Conservation (phyloP, 2,797 vertebrate genomes). For the Pterois miles region DNA sequence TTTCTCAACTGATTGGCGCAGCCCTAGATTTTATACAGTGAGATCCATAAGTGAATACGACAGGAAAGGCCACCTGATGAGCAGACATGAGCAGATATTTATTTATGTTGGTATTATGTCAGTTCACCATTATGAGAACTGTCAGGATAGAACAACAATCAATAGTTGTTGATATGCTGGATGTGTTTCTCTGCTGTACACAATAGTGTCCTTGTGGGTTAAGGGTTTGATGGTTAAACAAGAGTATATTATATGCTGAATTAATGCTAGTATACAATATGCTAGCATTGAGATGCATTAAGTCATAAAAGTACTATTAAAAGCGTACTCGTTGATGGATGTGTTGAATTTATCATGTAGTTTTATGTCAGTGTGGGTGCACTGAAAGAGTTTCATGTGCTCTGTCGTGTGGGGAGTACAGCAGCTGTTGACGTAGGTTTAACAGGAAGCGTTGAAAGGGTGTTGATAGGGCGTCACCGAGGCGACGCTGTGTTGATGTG, state of each 20-base stretch:
- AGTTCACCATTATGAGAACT: slow-evolving; percentile 11
- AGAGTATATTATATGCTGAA: background rate
- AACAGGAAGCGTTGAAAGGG: slow-evolving; percentile 70
- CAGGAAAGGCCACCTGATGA: background rate
- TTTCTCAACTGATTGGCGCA: background rate
- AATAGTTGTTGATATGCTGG: slow-evolving; percentile 31
- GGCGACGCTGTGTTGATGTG: slow-evolving; percentile 64
- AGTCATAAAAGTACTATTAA: background rate
- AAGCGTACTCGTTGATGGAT: background rate
- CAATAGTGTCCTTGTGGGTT: background rate
- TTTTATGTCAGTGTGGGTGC: background rate
- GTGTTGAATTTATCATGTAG: slow-evolving; percentile 10
- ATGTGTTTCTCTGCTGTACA: slow-evolving; percentile 14
- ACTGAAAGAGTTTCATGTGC: slow-evolving; percentile 19
- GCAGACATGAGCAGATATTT: slow-evolving; percentile 7
- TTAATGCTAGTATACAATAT: background rate
- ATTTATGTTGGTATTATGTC: slow-evolving; percentile 2
- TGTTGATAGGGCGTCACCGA: slow-evolving; percentile 53
- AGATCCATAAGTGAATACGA: background rate
- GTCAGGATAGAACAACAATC: background rate
- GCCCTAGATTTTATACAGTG: slow-evolving; percentile 2
- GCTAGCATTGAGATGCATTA: background rate
- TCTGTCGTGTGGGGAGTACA: slow-evolving; percentile 2
- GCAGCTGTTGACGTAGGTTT: slow-evolving; percentile 44
- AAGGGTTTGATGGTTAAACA: background rate